These are phyloP conservation scores for Perodicticus potto DNA, from an alignment of 2,797 vertebrate genomes.

Conservation along the genomic window DNA sequence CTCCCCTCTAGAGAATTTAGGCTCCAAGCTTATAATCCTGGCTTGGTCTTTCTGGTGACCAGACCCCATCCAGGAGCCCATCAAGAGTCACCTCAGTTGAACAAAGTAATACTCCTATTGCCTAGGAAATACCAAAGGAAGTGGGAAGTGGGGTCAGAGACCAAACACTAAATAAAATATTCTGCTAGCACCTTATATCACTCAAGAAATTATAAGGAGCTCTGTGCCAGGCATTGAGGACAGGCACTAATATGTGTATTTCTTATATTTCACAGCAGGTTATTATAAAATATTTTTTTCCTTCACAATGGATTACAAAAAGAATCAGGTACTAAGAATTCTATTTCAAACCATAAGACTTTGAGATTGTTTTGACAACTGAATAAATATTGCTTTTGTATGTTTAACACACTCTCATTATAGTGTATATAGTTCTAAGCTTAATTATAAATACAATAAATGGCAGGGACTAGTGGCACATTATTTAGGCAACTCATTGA, in stretches of 20 bases:
- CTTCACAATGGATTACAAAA: not conserved
- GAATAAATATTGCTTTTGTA: not conserved
- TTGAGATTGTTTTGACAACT: not conserved
- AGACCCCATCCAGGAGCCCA: not conserved
- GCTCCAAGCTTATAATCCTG: not conserved
- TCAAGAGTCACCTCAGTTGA: not conserved
- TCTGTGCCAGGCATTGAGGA: not conserved
- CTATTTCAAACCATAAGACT: slow-evolving; percentile 15
- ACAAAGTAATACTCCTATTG: not conserved
- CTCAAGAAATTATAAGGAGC: not conserved
- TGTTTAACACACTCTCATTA: slow-evolving; percentile 39
- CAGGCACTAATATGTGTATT: not conserved
- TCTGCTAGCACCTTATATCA: not conserved
- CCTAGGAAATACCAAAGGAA: not conserved
- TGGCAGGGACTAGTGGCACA: not conserved
- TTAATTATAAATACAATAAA: slow-evolving; percentile 51
- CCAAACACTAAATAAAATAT: not conserved
- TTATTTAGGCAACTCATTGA: slow-evolving; percentile 47
- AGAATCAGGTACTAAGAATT: not conserved
- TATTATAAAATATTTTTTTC: not conserved
- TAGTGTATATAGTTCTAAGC: not conserved
- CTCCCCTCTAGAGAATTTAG: not conserved
- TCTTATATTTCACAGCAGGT: not conserved
- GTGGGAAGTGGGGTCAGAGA: not conserved
- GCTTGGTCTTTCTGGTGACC: not conserved